These are phyloP conservation scores for Charanyca ferruginea DNA, from an alignment of 2,888 invertebrate species.

Conservation along the genomic window DNA sequence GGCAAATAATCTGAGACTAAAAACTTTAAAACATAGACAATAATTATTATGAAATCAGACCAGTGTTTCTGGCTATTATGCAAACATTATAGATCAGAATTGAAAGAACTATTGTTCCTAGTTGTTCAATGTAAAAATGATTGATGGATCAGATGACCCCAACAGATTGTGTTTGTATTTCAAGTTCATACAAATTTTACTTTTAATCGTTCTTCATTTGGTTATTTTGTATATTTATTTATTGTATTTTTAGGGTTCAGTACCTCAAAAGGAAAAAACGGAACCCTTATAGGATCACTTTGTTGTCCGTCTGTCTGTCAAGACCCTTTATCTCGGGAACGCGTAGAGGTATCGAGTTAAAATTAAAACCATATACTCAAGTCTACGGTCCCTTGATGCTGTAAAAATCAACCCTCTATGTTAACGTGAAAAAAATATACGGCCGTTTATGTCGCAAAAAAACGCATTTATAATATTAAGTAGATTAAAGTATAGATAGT, in stretches of 20 bases:
- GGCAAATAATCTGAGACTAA: slow-evolving; percentile 26
- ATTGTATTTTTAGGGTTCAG: slow-evolving; percentile 20
- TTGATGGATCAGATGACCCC: slow-evolving; percentile 84
- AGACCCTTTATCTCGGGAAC: too few relatives aligned
- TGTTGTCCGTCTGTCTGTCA: too few relatives aligned
- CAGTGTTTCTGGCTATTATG: slow-evolving; percentile 56
- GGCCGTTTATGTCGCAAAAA: too few relatives aligned
- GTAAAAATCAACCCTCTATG: too few relatives aligned
- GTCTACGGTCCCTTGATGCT: too few relatives aligned
- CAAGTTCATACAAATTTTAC: slow-evolving; percentile 83
- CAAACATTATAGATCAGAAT: slow-evolving; percentile 63
- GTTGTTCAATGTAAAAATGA: slow-evolving; percentile 77
- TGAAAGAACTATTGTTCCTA: slow-evolving; percentile 62
- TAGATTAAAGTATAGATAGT: too few relatives aligned
- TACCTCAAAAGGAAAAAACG: too few relatives aligned
- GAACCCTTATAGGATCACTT: too few relatives aligned
- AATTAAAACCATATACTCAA: too few relatives aligned
- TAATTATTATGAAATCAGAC: slow-evolving; percentile 68
- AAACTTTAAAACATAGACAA: slow-evolving; percentile 45
- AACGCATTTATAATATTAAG: too few relatives aligned
- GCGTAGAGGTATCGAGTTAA: too few relatives aligned
- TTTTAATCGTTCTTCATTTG: slow-evolving; percentile 64
- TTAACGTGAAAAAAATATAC: too few relatives aligned
- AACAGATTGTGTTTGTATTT: slow-evolving; percentile 78
- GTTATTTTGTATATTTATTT: slow-evolving; percentile 48